phyloP scores from a whole-genome alignment of 2,888 invertebrate genomes.

The Eupsilia transversa region DNA sequence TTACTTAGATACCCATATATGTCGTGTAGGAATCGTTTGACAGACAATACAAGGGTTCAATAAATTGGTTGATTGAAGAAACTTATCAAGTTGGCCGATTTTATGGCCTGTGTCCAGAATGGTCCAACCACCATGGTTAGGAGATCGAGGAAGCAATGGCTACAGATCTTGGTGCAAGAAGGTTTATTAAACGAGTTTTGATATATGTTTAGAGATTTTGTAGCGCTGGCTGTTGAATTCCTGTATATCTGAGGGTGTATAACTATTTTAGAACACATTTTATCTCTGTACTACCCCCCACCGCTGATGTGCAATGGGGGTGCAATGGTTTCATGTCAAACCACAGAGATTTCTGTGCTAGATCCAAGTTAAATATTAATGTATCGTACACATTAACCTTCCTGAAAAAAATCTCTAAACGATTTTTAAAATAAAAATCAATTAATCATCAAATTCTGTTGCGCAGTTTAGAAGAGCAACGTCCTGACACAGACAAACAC shows the following conservation, averaged over 20 bases:
- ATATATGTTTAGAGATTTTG: conserved; percentile 3
- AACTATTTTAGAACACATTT: background rate
- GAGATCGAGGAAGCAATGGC: background rate
- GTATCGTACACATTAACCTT: too few species aligned
- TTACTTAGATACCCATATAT: conserved; percentile 60
- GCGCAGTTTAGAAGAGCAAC: too few species aligned
- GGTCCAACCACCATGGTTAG: background rate
- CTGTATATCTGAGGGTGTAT: background rate
- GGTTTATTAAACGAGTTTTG: background rate
- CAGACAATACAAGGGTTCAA: conserved; percentile 41
- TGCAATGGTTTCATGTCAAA: too few species aligned
- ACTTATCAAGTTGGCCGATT: conserved; percentile 8
- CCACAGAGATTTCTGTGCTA: too few species aligned
- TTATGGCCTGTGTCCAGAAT: conserved; percentile 14
- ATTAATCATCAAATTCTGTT: too few species aligned
- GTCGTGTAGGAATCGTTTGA: conserved; percentile 36
- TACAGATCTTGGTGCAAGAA: background rate
- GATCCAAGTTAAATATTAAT: too few species aligned
- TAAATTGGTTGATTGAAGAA: conserved; percentile 42
- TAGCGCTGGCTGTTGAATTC: background rate
- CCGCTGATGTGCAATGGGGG: too few species aligned
- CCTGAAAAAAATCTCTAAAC: too few species aligned
- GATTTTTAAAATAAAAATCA: too few species aligned
- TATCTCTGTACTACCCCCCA: background rate
- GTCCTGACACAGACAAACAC: too few species aligned